Conservation (phyloP, 2,888 invertebrate species). For the Drosophila mercatorum region DNA sequence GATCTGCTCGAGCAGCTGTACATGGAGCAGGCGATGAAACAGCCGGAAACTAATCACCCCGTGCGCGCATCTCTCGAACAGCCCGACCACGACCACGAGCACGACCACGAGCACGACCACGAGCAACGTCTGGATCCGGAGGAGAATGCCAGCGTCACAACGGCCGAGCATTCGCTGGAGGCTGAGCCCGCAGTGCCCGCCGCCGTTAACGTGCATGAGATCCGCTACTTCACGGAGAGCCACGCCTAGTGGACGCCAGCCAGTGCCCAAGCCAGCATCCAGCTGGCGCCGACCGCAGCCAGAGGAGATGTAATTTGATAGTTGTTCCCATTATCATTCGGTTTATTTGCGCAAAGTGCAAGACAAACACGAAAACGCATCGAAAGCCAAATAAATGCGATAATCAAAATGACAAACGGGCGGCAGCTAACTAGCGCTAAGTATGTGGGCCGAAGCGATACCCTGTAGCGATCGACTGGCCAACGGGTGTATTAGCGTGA, state of each 20-base stretch:
- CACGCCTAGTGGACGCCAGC: conserved; percentile 37
- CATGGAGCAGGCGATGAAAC: background rate
- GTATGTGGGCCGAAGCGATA: conserved; percentile 2
- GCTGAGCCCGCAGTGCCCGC: conserved; percentile 5
- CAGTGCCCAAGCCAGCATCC: background rate
- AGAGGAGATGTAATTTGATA: conserved; percentile 32
- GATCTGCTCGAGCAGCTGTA: conserved; percentile 87
- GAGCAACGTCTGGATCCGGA: background rate
- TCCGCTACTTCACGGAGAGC: conserved; percentile 48
- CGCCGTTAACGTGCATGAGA: conserved; percentile 5
- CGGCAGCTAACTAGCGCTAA: conserved; percentile 1
- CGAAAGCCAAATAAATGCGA: conserved; percentile 71
- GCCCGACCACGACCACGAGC: too few relatives aligned
- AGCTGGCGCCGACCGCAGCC: background rate
- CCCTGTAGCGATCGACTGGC: background rate
- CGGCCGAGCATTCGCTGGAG: background rate
- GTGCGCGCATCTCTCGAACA: too few relatives aligned
- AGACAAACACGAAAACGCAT: conserved; percentile 53
- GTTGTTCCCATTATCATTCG: conserved; percentile 33
- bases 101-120: too few relatives aligned
- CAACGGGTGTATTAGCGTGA: background rate
- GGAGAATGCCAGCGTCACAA: background rate
- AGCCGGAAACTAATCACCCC: background rate
- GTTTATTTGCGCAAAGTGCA: conserved; percentile 50
- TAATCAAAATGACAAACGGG: conserved; percentile 64